Evolutionary conservation across 2,113 vertebrate genomes (phyloP).

Genomic region (Turdus rufiventris): DNA sequence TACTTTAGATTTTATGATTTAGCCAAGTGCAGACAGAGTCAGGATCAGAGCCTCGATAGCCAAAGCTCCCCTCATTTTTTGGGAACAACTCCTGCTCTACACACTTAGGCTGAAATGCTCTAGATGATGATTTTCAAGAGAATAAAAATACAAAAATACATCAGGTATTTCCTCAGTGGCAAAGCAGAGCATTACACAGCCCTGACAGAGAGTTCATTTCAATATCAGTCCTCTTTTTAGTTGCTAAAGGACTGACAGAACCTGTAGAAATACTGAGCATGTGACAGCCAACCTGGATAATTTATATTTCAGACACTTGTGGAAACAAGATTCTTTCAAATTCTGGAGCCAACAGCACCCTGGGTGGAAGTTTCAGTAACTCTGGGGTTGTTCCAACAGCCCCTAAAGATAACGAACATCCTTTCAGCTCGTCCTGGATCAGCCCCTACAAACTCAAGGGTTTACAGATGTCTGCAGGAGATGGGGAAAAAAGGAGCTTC

Average conservation of each 20-base stretch:
- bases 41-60: background rate
- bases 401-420: background rate
- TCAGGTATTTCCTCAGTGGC: background rate
- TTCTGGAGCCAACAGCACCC: background rate
- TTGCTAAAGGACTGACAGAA: background rate
- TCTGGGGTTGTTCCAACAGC: background rate
- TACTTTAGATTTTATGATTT: background rate
- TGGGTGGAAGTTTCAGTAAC: background rate
- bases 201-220: background rate
- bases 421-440: background rate
- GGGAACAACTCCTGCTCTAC: background rate
- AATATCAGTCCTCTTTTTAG: background rate
- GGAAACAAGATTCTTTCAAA: background rate
- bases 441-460: background rate
- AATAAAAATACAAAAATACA: background rate
- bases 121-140: background rate
- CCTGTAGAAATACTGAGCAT: background rate
- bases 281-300: background rate
- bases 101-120: background rate
- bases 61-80: background rate
- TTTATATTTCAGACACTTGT: accelerated
- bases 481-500: background rate
- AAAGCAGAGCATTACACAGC: background rate
- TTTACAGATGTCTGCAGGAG: background rate
- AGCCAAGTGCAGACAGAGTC: background rate